Evolutionary conservation across 2,888 invertebrate species (phyloP).

Genomic region (Sisyra nigra): DNA sequence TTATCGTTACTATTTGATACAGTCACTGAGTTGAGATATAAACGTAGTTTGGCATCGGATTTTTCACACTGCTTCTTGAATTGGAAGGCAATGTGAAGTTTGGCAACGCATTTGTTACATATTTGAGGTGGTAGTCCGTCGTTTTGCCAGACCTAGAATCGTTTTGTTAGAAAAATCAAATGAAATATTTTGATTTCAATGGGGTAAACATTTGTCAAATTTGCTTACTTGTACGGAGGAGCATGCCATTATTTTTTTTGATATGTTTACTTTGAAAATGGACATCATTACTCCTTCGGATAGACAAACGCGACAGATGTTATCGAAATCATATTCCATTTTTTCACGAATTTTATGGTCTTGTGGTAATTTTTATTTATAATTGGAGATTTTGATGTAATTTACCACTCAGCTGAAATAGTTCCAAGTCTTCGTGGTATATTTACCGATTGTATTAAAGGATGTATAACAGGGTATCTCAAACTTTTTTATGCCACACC

Average conservation of each 20-base stretch:
- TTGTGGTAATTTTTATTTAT: too few relatives aligned
- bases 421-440: too few relatives aligned
- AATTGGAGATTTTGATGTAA: too few relatives aligned
- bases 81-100: constrained; percentile 28
- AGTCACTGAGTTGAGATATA: constrained; percentile 16
- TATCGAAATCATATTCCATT: constrained; percentile 23
- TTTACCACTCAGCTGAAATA: too few relatives aligned
- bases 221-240: constrained; percentile 26
- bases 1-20: constrained; percentile 10
- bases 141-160: constrained; percentile 28
- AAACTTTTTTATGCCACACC: too few relatives aligned
- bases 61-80: constrained; percentile 30
- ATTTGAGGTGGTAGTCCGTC: constrained; percentile 29
- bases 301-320: constrained; percentile 28
- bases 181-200: background rate
- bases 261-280: constrained; percentile 29
- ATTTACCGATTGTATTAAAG: too few relatives aligned
- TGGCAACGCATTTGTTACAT: constrained; percentile 29
- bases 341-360: too few relatives aligned
- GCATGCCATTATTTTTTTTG: constrained; percentile 30
- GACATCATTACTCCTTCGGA: constrained; percentile 27
- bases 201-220: constrained; percentile 3
- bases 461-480: too few relatives aligned
- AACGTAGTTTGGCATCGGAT: constrained; percentile 27
- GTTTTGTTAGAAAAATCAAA: constrained; percentile 7